Conservation (phyloP, 2,888 invertebrate species). For the Tuberolachnus salignus region DNA sequence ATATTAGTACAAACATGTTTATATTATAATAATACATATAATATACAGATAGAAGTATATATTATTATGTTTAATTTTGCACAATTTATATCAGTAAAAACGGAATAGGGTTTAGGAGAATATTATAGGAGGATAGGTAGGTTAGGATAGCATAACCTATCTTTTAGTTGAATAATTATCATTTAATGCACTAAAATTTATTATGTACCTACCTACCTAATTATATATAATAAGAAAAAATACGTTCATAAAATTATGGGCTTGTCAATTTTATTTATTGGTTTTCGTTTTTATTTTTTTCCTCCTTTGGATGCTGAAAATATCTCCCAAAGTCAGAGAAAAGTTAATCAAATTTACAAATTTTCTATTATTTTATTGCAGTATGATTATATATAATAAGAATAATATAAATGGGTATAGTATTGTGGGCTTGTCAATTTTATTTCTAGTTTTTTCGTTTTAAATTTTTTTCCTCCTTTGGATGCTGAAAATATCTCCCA, state of each 20-base stretch:
- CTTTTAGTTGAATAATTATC: conserved; percentile 35
- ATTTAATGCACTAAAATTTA: conserved; percentile 47
- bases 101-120: conserved; percentile 2
- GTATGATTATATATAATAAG: too few relatives aligned
- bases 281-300: too few relatives aligned
- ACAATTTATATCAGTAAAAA: conserved; percentile 20
- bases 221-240: conserved; percentile 4
- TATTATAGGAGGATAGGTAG: not conserved
- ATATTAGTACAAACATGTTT: not conserved
- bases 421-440: too few relatives aligned
- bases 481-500: conserved; percentile 39
- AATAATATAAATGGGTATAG: too few relatives aligned
- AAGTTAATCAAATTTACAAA: not conserved
- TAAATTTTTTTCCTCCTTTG: conserved; percentile 18
- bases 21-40: conserved; percentile 17
- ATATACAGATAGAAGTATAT: not conserved
- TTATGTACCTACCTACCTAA: too few relatives aligned
- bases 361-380: conserved; percentile 2
- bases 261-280: too few relatives aligned
- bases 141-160: too few relatives aligned
- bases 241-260: not conserved
- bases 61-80: conserved; percentile 24
- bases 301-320: too few relatives aligned
- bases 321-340: too few relatives aligned
- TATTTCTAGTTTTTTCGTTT: too few relatives aligned